Evolutionary conservation across 53 echinoderm and acorn worm genomes (phyloP), one percentile per base, ranked within the genome.

Genomic region (Astropecten irregularis): DNA sequence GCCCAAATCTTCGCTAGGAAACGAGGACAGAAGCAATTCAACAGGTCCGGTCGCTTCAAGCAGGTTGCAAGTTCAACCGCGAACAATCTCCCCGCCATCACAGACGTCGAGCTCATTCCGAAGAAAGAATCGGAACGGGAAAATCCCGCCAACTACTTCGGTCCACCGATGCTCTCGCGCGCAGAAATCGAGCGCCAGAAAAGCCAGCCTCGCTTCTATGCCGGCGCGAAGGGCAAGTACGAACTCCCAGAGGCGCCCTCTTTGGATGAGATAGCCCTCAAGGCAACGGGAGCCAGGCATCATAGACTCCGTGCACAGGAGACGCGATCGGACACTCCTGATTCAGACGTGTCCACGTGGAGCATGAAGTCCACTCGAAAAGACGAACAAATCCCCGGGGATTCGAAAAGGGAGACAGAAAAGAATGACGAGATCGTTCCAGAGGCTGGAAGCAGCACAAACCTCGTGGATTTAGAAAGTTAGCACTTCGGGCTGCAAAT

Each of bases 131-230:
- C 68, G 31, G 89, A 90, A 29, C 36, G 91, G 52, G 89, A 91
- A 81, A 93, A 95, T 38, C 91, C 93, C 1, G 93, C 93, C 29
- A 95, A 93, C 62, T 95, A 95, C 68, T 95, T 91, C 82, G 70
- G 83, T 1, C 95, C 95, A 0, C 95, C 95, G 14, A 69, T 93
- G 16, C 84, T 91, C 82, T 85, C 95, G 1, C 87, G 86, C 14
- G 93, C 89, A 2, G 94, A 94, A 30, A 88, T 90, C 37, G 49
- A 68, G 42, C 71, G 90, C 6, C 92, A 92, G 79, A 44, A 46
- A 55, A 90, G 85, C 38, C 93, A 93, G 55, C 95, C 95, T 34
- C 68, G 95, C 44, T 95, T 95, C 82, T 95, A 95, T 36, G 95
- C 95, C 8, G 95, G 95, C n/a, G 76, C 82, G 13, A 44, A 74